Evolutionary conservation across 2,797 vertebrate species (phyloP).

Genomic region (Trematocara caparti): DNA sequence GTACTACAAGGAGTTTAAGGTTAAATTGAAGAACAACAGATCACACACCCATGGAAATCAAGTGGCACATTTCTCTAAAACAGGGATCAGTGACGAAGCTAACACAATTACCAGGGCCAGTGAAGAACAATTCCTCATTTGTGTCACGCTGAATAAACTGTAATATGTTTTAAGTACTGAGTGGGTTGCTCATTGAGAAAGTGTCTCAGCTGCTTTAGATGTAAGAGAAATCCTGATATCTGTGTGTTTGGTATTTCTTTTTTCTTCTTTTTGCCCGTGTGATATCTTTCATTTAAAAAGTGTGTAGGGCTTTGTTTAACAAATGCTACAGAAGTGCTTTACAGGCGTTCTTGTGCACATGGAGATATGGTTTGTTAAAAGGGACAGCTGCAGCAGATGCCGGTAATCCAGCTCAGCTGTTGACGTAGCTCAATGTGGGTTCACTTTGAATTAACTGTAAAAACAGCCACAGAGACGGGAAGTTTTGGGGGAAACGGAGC

Average conservation of each 20-base stretch:
- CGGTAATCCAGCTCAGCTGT: slow-evolving; percentile 29
- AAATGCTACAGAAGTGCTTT: neutral
- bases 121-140: neutral
- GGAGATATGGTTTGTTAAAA: neutral
- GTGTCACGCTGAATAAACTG: neutral
- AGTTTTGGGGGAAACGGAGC: neutral
- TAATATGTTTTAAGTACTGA: neutral
- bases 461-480: neutral
- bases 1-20: neutral
- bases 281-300: neutral
- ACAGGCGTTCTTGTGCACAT: neutral
- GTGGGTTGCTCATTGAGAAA: neutral
- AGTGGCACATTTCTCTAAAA: neutral
- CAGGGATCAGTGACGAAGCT: neutral
- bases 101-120: neutral
- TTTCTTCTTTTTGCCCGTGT: fast-evolving
- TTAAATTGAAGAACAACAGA: neutral
- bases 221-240: neutral
- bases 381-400: slow-evolving; percentile 39
- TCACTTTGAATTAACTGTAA: neutral
- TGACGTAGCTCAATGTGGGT: neutral
- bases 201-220: neutral
- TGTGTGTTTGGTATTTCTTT: neutral
- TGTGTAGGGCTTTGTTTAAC: neutral
- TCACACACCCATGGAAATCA: neutral